Evolutionary conservation across 2,797 vertebrate species (phyloP).

Genomic region (Gobio occitaniae): DNA sequence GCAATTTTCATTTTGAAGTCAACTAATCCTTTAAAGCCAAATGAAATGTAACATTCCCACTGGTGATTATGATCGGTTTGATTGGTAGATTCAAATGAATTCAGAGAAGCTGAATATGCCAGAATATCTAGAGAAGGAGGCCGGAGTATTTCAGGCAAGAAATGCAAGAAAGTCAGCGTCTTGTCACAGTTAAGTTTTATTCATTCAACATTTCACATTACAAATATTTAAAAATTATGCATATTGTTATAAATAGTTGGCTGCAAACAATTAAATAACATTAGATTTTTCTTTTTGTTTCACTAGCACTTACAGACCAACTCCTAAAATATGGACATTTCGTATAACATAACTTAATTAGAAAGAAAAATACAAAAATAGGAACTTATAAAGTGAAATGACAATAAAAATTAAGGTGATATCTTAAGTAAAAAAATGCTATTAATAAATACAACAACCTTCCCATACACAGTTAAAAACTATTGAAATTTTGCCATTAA

Average conservation of each 20-base stretch:
- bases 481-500: constrained; percentile 99
- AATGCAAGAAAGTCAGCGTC: constrained; percentile 47
- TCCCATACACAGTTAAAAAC: constrained; percentile 99
- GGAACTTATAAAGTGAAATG: constrained; percentile 99
- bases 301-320: constrained; percentile 99
- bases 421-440: constrained; percentile 99
- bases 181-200: constrained; percentile 99
- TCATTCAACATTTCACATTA: constrained; percentile 99
- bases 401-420: constrained; percentile 99
- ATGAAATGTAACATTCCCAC: too few relatives aligned
- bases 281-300: constrained; percentile 98
- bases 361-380: constrained; percentile 99
- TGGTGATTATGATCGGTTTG: background rate
- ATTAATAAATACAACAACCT: constrained; percentile 99
- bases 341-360: constrained; percentile 99
- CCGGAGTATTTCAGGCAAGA: constrained; percentile 31
- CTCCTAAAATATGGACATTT: constrained; percentile 99
- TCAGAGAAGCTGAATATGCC: constrained; percentile 11
- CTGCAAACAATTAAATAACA: constrained; percentile 99
- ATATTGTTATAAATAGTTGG: constrained; percentile 99
- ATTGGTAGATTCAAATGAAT: background rate
- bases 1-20: too few relatives aligned
- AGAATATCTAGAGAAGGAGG: background rate
- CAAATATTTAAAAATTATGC: constrained; percentile 99
- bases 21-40: too few relatives aligned